Evolutionary conservation across 2,113 vertebrate genomes (phyloP).

Genomic region (Cryptoleucopteryx plumbea): DNA sequence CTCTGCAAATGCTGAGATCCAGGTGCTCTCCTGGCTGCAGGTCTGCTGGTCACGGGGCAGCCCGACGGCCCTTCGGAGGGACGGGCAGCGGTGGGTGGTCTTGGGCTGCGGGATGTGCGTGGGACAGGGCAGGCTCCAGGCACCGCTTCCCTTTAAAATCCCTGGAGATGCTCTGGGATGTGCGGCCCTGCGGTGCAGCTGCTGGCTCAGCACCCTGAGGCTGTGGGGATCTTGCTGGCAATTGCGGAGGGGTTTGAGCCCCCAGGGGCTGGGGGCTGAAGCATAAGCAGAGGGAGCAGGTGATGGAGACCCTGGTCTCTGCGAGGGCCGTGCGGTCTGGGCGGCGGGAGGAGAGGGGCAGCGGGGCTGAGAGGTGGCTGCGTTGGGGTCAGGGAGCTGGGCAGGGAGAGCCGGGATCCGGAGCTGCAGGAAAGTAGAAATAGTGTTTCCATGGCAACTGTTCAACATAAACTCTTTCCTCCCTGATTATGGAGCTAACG

Average conservation of each 20-base stretch:
- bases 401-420: background rate
- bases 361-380: background rate
- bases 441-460: conserved; percentile 9
- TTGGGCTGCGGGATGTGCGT: fast-evolving
- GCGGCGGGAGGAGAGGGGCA: background rate
- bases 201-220: background rate
- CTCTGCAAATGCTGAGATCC: background rate
- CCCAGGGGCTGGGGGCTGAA: background rate
- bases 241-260: fast-evolving
- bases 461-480: background rate
- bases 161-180: background rate
- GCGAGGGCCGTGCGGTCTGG: fast-evolving
- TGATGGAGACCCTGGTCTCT: background rate
- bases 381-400: background rate
- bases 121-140: background rate
- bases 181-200: fast-evolving
- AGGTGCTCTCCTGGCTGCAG: background rate
- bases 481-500: background rate
- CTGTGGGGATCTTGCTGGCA: fast-evolving
- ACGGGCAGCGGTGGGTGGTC: background rate
- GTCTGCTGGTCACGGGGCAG: background rate
- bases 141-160: background rate
- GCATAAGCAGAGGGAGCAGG: fast-evolving
- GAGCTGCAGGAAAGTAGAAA: background rate
- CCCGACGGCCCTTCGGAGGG: fast-evolving